These are phyloP conservation scores for Toxostoma redivivum DNA, from an alignment of 2,113 vertebrate genomes.

Conservation along the genomic window DNA sequence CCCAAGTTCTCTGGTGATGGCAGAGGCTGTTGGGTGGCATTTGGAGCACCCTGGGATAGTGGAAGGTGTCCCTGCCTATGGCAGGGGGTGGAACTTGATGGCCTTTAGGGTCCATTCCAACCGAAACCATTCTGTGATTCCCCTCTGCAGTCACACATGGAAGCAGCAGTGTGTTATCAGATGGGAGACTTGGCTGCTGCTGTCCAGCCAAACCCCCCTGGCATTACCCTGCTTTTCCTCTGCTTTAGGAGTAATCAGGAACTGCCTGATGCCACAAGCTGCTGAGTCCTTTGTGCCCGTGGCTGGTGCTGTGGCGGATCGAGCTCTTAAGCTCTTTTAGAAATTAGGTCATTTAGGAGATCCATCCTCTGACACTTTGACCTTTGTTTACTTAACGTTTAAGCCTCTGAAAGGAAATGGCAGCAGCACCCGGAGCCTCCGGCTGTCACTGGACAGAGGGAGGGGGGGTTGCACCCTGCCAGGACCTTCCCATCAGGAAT, in stretches of 20 bases:
- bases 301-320: rapidly evolving
- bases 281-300: neutral
- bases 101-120: neutral
- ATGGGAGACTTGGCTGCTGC: neutral
- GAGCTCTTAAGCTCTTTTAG: slow-evolving; percentile 58
- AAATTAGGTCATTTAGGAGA: slow-evolving; percentile 68
- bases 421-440: neutral
- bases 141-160: rapidly evolving
- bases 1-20: neutral
- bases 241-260: neutral
- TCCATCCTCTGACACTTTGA: slow-evolving; percentile 33
- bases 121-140: neutral
- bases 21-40: too few relatives aligned
- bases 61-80: neutral
- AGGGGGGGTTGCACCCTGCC: rapidly evolving
- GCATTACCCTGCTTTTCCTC: neutral
- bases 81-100: neutral
- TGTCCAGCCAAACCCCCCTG: neutral
- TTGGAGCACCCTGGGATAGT: neutral
- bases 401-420: neutral
- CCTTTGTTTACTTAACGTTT: slow-evolving; percentile 51
- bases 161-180: neutral
- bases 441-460: neutral
- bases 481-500: rapidly evolving
- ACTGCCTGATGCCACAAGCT: neutral